A percentile compares a stretch with the other conserved stretches of the same genome.
phyloP scores from a whole-genome alignment of 1,140 invertebrate genomes.

The Tetragonula clypearis region DNA sequence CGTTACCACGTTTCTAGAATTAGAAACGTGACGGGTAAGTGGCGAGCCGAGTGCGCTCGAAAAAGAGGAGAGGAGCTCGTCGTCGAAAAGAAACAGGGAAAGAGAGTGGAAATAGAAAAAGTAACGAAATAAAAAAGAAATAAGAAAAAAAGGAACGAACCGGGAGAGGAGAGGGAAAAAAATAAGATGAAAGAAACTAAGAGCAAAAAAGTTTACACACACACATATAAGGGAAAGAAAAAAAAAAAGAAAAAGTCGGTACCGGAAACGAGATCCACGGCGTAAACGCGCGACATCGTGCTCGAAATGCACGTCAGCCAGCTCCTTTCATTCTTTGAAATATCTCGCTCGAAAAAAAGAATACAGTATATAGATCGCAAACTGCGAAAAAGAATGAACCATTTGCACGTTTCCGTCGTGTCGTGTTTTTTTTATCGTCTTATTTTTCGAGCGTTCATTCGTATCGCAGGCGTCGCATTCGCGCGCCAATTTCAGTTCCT shows the following conservation, averaged over 20 bases:
- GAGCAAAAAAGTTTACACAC: not conserved
- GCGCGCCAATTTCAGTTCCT: not conserved
- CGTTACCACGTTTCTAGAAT: constrained; percentile 40
- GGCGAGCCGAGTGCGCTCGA: constrained; percentile 20
- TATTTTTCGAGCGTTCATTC: not conserved
- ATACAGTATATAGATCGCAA: not conserved
- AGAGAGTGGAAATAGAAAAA: not conserved
- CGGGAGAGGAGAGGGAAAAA: not conserved
- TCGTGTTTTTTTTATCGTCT: not conserved
- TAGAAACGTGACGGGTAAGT: constrained; percentile 43
- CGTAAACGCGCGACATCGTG: constrained; percentile 18
- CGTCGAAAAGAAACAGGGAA: constrained; percentile 7
- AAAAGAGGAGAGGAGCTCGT: constrained; percentile 14
- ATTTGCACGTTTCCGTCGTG: not conserved
- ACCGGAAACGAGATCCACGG: not conserved
- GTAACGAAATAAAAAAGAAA: not conserved
- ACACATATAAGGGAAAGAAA: not conserved
- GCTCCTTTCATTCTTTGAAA: constrained; percentile 6
- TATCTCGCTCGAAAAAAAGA: not conserved
- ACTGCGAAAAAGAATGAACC: constrained; percentile 5
- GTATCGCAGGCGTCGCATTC: not conserved
- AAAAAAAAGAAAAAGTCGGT: not conserved
- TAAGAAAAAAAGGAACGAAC: not conserved
- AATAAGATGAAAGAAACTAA: not conserved
- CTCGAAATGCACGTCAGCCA: not conserved